Base-by-base conservation (phyloP, 2,113 vertebrate genomes). In the Panthera tigris region DNA sequence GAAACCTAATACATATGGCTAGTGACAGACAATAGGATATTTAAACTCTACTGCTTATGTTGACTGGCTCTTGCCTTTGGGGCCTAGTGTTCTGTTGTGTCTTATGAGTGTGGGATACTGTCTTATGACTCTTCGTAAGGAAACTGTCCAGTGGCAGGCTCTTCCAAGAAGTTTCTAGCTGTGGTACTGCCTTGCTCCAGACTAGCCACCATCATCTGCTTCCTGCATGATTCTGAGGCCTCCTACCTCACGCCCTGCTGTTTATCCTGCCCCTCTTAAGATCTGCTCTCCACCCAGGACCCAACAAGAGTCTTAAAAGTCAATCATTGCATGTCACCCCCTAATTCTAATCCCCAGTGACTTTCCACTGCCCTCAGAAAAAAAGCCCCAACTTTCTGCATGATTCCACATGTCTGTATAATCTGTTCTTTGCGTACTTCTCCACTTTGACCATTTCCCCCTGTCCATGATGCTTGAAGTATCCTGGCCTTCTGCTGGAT, bases 281-380 rank as follows among this genome's bases (percentile, higher is more conserved):
- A 36, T 95, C 78, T 63, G 1, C 55, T 95, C 65, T 96, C 68
- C 69, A 71, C 41, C 68, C 7, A 12, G 39, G n/a, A 73, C 55
- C 82, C 21, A 50, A 14, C 18, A 68, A 74, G 23, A 29, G 4
- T 61, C 91, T 93, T 79, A 36, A 74, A 36, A n/a, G 23, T 39
- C 63, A 55, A 19, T 52, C 12, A 4, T 16, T 4, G 5, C 31
- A 19, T 15, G 21, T 45, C 36, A 15, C n/a, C 69, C 63, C 90
- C 33, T 11, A 9, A 45, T 31, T 85, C 25, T 33, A n/a, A 6
- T 68, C 19, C 15, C 63, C 16, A 0, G 0, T 41, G 48, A 10
- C 29, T 94, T 87, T 50, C 65, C 45, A 61, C 39, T 9, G 7
- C 23, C 3, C n/a, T 87, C 69, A 81, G 41, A n/a, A 39, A 33